Evolutionary conservation across 2,113 vertebrate genomes (phyloP).

Genomic region (Upupa epops): DNA sequence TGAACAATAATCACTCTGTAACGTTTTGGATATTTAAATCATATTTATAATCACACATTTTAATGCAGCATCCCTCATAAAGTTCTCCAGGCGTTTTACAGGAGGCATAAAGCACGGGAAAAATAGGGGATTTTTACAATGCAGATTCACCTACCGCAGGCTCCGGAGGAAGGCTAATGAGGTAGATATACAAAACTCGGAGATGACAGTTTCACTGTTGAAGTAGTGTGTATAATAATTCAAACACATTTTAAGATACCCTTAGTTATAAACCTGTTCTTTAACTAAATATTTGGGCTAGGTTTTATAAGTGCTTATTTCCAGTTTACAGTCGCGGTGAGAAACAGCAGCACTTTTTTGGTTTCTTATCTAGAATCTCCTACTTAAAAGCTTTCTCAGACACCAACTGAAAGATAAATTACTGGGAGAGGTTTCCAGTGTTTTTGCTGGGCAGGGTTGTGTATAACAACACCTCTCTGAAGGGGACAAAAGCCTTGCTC

Average conservation of each 20-base stretch:
- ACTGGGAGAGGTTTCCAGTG: background rate
- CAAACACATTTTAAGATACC: slow-evolving; percentile 70
- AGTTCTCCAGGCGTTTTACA: slow-evolving; percentile 81
- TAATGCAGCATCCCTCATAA: slow-evolving; percentile 79
- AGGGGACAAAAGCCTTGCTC: background rate
- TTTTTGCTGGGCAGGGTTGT: background rate
- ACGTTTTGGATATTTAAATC: slow-evolving; percentile 83
- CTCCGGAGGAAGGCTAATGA: slow-evolving; percentile 77
- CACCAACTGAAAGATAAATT: slow-evolving; percentile 23
- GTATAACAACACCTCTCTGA: background rate
- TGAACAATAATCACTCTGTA: slow-evolving; percentile 83
- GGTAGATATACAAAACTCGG: slow-evolving; percentile 77
- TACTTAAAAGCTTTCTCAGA: slow-evolving; percentile 62
- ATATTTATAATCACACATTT: slow-evolving; percentile 85
- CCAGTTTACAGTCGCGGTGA: slow-evolving; percentile 68
- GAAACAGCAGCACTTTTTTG: slow-evolving; percentile 59
- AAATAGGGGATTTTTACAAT: slow-evolving; percentile 78
- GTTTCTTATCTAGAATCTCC: slow-evolving; percentile 65
- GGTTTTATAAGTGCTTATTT: slow-evolving; percentile 70
- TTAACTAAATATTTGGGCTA: slow-evolving; percentile 79
- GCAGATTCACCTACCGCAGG: slow-evolving; percentile 74
- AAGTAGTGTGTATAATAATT: slow-evolving; percentile 79
- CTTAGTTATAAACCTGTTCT: slow-evolving; percentile 73
- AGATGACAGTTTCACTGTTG: slow-evolving; percentile 81
- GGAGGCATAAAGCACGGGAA: slow-evolving; percentile 77